phyloP scores from a whole-genome alignment of 2,888 invertebrate species.

The Platycnemis pennipes region DNA sequence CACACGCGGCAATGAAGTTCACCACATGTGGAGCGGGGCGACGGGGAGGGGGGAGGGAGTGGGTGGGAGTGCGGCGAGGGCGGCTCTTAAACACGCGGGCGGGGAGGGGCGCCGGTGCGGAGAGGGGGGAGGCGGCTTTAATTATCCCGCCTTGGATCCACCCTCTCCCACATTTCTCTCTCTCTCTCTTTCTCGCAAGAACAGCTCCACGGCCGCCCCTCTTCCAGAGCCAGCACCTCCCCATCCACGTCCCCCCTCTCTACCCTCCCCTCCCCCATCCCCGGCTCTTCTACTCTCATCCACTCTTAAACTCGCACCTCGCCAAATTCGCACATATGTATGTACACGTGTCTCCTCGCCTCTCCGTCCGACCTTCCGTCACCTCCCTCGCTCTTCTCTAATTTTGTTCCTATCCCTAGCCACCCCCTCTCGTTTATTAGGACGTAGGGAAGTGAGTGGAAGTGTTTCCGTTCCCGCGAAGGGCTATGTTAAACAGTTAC shows the following conservation, averaged over 20 bases:
- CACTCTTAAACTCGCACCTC: not conserved
- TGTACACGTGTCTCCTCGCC: not conserved
- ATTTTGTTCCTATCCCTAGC: not conserved
- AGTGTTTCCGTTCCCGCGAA: not conserved
- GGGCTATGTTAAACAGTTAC: not conserved
- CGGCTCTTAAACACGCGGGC: not conserved
- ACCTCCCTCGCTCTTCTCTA: not conserved
- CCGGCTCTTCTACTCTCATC: not conserved
- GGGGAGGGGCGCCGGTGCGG: not conserved
- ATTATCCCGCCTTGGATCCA: constrained; percentile 23
- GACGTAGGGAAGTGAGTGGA: not conserved
- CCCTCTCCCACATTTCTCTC: not conserved
- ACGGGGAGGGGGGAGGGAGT: not conserved
- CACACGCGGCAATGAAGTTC: constrained; percentile 51
- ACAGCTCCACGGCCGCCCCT: not conserved
- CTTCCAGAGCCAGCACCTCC: not conserved
- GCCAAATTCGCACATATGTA: not conserved
- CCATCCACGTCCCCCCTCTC: not conserved
- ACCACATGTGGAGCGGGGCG: constrained; percentile 41
- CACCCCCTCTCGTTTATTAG: not conserved
- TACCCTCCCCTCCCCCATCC: not conserved
- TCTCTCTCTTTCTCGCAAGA: constrained; percentile 1
- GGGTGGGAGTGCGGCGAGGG: not conserved
- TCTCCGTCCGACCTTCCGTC: not conserved
- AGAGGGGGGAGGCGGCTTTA: not conserved